phyloP scores from a whole-genome alignment of 64 coral and sea anemone species.

The Dendronephthya gigantea region DNA sequence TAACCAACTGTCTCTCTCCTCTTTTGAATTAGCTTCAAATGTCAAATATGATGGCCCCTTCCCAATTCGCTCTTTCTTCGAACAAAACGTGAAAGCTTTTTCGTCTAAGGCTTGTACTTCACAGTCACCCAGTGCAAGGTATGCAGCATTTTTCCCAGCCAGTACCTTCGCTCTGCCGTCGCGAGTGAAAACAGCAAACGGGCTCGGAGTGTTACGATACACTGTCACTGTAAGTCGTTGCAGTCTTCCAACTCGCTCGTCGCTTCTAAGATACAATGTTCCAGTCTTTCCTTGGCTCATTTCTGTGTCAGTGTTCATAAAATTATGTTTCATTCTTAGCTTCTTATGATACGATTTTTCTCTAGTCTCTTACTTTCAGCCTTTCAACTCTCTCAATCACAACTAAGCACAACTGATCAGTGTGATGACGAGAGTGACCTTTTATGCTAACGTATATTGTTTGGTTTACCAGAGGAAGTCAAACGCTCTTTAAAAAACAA shows the following conservation, averaged over 20 bases:
- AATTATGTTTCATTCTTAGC: not conserved
- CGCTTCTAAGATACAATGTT: not conserved
- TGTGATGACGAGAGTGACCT: not conserved
- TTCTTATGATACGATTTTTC: not conserved
- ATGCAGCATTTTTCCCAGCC: not conserved
- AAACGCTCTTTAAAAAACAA: not conserved
- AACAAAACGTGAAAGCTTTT: constrained; percentile 7
- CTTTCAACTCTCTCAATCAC: not conserved
- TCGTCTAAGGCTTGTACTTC: not conserved
- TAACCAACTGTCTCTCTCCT: not conserved
- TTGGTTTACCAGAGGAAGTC: not conserved
- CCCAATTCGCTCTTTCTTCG: not conserved
- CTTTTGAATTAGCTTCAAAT: constrained; percentile 8
- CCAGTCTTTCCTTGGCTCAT: not conserved
- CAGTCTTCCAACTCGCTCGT: not conserved
- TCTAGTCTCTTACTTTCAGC: not conserved
- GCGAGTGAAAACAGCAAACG: constrained; percentile 10
- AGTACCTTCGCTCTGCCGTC: not conserved
- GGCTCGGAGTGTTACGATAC: constrained; percentile 12
- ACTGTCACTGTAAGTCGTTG: not conserved
- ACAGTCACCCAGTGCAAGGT: not conserved
- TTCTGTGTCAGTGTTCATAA: not conserved
- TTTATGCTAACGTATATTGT: not conserved
- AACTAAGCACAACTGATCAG: not conserved
- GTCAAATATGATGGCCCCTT: constrained; percentile 7